Base-by-base conservation (phyloP, 1,140 invertebrate species). In the Acromyrmex heyeri region DNA sequence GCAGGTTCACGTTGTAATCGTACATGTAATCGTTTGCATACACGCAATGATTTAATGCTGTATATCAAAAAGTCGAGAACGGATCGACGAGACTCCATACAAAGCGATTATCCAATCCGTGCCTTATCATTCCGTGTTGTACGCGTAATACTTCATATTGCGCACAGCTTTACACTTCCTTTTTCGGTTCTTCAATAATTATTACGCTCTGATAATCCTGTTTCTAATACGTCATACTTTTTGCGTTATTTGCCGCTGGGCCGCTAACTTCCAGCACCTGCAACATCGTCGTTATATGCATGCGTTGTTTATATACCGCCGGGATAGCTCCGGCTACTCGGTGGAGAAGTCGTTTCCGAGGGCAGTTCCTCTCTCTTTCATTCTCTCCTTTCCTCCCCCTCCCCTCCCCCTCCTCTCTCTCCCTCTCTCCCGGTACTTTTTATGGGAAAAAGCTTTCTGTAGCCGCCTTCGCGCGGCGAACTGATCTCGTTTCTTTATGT, bases 401-500 rank as follows among this genome's bases (percentile, higher is more conserved):
- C 27, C 2, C 27, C 38, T 7, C 38, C 48, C n/a, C 4, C n/a
- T n/a, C 3, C 21, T 8, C 44, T 50, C 27, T 67, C 30, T n/a
- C 50, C 18, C 14, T 24, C 55, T 34, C 12, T 21, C 34, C 18
- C 34, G 53, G 34, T 12, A 38, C 79, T 82, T 82, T 82, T 82
- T 73, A 82, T 73, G 79, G 67, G 67, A 10, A 82, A 82, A 82
- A 82, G 79, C 79, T 82, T 82, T 82, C 53, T 73, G 67, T 82
- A 73, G 67, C 67, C 48, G 30, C 48, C 48, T 59, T 48, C 38
- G 24, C 48, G 7, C 44, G 18, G 69, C 18, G 38, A 75, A 61
- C 69, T 75, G 79, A 83, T 83, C 69, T 55, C 55, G 55, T 73
- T 83, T 83, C 38, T 75, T 83, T 75, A 81, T 70, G 65, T 70